phyloP scores from a whole-genome alignment of 2,113 vertebrate species.

The Pelecanus crispus region DNA sequence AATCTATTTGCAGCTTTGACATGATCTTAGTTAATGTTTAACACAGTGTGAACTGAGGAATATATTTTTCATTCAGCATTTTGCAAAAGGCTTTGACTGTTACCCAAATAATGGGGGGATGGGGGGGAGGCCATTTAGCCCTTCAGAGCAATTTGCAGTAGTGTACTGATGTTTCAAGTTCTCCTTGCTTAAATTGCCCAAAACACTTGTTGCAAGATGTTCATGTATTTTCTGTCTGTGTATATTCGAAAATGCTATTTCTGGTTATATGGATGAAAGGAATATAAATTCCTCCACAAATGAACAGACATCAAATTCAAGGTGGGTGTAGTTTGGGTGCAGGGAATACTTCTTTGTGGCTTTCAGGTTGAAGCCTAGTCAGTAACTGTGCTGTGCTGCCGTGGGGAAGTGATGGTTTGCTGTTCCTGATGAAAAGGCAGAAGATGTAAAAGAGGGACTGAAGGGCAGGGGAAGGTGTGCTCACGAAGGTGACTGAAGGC shows the following conservation, averaged over 20 bases:
- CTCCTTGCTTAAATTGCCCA: not conserved
- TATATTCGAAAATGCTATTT: not conserved
- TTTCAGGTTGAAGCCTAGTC: not conserved
- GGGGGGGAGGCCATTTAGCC: not conserved
- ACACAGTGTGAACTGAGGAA: not conserved
- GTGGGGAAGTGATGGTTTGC: not conserved
- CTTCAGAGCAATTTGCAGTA: not conserved
- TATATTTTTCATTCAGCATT: not conserved
- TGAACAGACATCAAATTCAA: fast-evolving
- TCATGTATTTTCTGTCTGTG: fast-evolving
- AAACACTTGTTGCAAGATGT: not conserved
- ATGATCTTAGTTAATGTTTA: not conserved
- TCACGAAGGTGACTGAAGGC: not conserved
- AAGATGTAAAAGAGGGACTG: not conserved
- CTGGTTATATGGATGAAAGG: not conserved
- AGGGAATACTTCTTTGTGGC: not conserved
- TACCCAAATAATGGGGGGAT: not conserved
- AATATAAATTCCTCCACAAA: not conserved
- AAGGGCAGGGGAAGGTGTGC: not conserved
- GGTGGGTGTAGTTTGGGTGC: not conserved
- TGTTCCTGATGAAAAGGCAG: not conserved
- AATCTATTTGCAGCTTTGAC: not conserved
- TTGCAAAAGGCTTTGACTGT: not conserved
- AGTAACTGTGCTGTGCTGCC: not conserved
- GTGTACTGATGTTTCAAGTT: not conserved